These are phyloP conservation scores for Drosophila tani DNA, from an alignment of 1,140 invertebrate species.

Conservation along the genomic window DNA sequence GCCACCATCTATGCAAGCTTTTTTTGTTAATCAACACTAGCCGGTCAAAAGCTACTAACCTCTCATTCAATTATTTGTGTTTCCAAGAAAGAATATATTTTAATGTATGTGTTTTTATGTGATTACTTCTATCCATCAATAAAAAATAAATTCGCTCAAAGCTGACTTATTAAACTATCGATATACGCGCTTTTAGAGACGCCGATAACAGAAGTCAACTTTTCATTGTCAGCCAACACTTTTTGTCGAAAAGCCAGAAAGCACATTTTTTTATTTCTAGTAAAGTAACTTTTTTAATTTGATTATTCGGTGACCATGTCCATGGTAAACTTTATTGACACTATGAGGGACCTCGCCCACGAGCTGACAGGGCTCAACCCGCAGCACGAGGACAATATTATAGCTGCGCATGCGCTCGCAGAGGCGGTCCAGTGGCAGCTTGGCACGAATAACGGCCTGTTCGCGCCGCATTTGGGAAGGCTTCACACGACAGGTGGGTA, in stretches of 20 bases:
- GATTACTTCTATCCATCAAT: too few species aligned
- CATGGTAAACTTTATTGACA: neutral
- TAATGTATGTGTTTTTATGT: too few species aligned
- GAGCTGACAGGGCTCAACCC: neutral
- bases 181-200: too few species aligned
- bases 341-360: neutral
- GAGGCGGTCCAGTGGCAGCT: neutral
- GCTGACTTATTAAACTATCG: too few species aligned
- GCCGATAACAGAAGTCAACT: too few species aligned
- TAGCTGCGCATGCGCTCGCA: neutral
- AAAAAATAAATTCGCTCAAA: too few species aligned
- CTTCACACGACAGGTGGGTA: conserved; percentile 37
- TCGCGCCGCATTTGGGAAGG: neutral
- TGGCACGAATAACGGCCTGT: neutral
- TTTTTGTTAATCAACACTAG: too few species aligned
- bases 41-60: too few species aligned
- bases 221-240: neutral
- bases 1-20: too few species aligned
- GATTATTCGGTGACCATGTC: neutral
- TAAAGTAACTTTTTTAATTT: too few species aligned
- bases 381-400: neutral
- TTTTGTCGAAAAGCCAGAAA: neutral
- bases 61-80: too few species aligned
- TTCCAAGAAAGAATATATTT: too few species aligned
- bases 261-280: neutral